Percentiles rank a stretch among this genome's conserved stretches.
These are phyloP conservation scores for Anagrus nilaparvatae DNA, from an alignment of 1,140 invertebrate genomes.

Conservation along the genomic window DNA sequence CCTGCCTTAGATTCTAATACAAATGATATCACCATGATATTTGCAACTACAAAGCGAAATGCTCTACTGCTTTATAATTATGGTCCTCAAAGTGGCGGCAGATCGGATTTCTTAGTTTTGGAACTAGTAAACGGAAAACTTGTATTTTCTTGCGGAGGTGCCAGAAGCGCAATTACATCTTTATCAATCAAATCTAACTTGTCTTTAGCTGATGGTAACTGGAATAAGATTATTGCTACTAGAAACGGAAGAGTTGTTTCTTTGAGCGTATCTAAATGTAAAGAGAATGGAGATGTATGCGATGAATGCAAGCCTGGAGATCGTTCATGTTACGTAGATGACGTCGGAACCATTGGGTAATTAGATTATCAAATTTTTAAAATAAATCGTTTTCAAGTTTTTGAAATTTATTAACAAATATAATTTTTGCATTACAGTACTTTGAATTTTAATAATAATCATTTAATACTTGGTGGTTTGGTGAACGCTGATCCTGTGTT, in stretches of 20 bases:
- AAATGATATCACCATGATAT: conserved; percentile 83
- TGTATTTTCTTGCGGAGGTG: conserved; percentile 81
- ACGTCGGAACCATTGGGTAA: conserved; percentile 75
- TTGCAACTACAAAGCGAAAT: conserved; percentile 80
- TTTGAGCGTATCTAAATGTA: conserved; percentile 67
- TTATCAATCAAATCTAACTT: conserved; percentile 54
- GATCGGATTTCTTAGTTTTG: conserved; percentile 86
- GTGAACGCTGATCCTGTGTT: conserved; percentile 71
- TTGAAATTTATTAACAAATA: conserved; percentile 1
- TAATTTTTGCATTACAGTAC: conserved; percentile 52
- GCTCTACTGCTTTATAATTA: conserved; percentile 84
- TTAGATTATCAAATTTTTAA: no score
- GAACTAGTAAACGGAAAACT: conserved; percentile 75
- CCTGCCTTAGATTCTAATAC: conserved; percentile 72
- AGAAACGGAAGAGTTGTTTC: conserved; percentile 79
- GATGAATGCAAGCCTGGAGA: conserved; percentile 76
- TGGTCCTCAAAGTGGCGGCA: conserved; percentile 70
- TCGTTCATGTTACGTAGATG: conserved; percentile 68
- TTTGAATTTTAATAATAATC: conserved; percentile 85
- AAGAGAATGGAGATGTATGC: conserved; percentile 76
- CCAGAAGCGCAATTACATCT: conserved; percentile 72
- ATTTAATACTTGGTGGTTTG: conserved; percentile 76
- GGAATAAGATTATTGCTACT: conserved; percentile 86
- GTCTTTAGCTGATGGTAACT: conserved; percentile 72
- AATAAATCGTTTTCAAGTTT: conserved; percentile 4